phyloP scores from a whole-genome alignment of 1,140 invertebrate species.

The Drosophila bocki region DNA sequence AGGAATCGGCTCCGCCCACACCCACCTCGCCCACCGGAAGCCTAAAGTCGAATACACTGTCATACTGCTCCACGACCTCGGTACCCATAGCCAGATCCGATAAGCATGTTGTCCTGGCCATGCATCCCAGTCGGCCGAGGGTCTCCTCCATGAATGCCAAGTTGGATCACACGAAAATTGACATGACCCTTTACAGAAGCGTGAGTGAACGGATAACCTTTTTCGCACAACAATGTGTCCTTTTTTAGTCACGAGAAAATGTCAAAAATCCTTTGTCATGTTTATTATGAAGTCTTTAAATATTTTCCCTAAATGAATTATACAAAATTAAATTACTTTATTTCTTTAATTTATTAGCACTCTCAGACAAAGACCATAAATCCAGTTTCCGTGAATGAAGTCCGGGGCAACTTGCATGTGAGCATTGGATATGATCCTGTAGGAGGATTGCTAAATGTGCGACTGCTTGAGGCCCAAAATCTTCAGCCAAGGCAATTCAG shows the following conservation, averaged over 20 bases:
- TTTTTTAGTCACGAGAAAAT: not conserved
- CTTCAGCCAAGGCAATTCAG: constrained; percentile 87
- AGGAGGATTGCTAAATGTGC: constrained; percentile 86
- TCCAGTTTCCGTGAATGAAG: constrained; percentile 72
- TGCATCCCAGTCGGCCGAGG: constrained; percentile 81
- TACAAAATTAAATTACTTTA: not conserved
- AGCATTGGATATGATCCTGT: constrained; percentile 85
- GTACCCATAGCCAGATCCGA: constrained; percentile 86
- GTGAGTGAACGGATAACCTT: constrained; percentile 47
- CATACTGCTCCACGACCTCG: constrained; percentile 74
- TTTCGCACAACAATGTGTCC: not conserved
- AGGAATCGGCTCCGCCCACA: constrained; percentile 85
- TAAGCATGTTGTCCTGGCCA: constrained; percentile 86
- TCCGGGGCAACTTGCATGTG: constrained; percentile 86
- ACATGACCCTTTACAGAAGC: constrained; percentile 86
- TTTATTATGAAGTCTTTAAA: not conserved
- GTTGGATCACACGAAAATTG: constrained; percentile 87
- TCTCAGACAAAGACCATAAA: constrained; percentile 66
- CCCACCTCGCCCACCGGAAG: constrained; percentile 85
- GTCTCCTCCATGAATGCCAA: constrained; percentile 86
- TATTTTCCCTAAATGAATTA: not conserved
- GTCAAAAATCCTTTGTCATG: not conserved
- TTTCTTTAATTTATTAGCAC: constrained; percentile 46
- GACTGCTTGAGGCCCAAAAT: constrained; percentile 87
- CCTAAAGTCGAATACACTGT: constrained; percentile 79